Evolutionary conservation across 1,140 invertebrate species (phyloP).

Genomic region (Drosophila rhopaloa): DNA sequence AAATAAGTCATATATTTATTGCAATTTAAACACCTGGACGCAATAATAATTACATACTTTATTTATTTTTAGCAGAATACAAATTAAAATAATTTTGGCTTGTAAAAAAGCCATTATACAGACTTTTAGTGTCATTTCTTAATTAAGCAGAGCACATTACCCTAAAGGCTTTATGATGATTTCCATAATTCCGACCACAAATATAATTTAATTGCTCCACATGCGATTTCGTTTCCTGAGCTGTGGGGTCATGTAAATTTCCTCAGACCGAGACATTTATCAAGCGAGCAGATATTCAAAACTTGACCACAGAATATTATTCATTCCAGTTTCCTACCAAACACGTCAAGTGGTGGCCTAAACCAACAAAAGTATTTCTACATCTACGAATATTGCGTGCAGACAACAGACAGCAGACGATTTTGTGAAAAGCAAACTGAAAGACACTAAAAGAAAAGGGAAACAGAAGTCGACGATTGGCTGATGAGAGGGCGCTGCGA

Average conservation of each 20-base stretch:
- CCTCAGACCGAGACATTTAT: conserved; percentile 63
- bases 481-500: conserved; percentile 53
- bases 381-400: conserved; percentile 63
- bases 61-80: too few relatives aligned
- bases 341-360: conserved; percentile 31
- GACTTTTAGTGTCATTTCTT: conserved; percentile 4
- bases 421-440: conserved; percentile 43
- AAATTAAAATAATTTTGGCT: background rate
- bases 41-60: too few relatives aligned
- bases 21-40: too few relatives aligned
- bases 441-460: conserved; percentile 18
- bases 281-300: conserved; percentile 64
- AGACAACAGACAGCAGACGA: conserved; percentile 51
- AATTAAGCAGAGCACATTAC: conserved; percentile 15
- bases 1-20: too few relatives aligned
- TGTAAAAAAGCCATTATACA: background rate
- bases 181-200: conserved; percentile 34
- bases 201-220: conserved; percentile 37
- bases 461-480: conserved; percentile 77
- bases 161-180: conserved; percentile 11
- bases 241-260: conserved; percentile 62
- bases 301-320: conserved; percentile 54
- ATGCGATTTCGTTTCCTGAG: conserved; percentile 67
- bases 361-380: conserved; percentile 46
- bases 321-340: conserved; percentile 41